Percentiles rank a stretch among this genome's conserved stretches.
Evolutionary conservation across 2,113 vertebrate species (phyloP).

Genomic region (Lophura nycthemera): DNA sequence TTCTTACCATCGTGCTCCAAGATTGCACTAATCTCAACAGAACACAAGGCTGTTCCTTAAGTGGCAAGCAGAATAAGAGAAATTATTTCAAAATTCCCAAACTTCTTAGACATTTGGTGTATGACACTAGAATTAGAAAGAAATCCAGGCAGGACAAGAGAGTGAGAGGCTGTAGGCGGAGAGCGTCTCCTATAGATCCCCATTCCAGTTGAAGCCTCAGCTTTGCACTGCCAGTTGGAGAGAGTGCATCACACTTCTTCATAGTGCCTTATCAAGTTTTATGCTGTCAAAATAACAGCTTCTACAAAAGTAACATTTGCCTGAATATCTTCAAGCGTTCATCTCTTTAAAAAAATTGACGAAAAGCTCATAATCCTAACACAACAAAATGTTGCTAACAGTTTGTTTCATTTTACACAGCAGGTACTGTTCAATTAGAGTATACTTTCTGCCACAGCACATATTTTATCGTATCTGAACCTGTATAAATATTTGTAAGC

Average conservation of each 20-base stretch:
- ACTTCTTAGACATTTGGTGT: background rate
- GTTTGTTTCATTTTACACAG: conserved; percentile 65
- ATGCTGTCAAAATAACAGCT: conserved; percentile 62
- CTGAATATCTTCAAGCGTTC: background rate
- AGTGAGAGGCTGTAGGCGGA: background rate
- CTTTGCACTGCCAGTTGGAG: background rate
- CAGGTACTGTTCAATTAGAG: conserved; percentile 53
- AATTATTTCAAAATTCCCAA: background rate
- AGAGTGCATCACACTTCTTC: background rate
- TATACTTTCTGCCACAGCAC: conserved; percentile 34
- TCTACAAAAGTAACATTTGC: conserved; percentile 39
- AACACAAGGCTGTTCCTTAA: background rate
- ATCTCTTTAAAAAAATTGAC: conserved; percentile 2
- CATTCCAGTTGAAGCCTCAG: background rate
- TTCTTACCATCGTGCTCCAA: background rate
- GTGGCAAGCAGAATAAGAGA: background rate
- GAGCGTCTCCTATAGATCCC: background rate
- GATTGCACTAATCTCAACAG: background rate
- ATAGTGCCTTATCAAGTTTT: background rate
- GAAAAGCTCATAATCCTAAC: conserved; percentile 31
- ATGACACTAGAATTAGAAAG: background rate
- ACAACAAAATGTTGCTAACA: conserved; percentile 23
- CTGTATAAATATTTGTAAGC: conserved; percentile 59
- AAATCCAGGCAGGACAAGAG: background rate
- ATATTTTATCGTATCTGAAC: conserved; percentile 49